A percentile compares a stretch with the other conserved stretches of the same genome.
Evolutionary conservation across 2,113 vertebrate species (phyloP).

Genomic region (Oncorhynchus keta): DNA sequence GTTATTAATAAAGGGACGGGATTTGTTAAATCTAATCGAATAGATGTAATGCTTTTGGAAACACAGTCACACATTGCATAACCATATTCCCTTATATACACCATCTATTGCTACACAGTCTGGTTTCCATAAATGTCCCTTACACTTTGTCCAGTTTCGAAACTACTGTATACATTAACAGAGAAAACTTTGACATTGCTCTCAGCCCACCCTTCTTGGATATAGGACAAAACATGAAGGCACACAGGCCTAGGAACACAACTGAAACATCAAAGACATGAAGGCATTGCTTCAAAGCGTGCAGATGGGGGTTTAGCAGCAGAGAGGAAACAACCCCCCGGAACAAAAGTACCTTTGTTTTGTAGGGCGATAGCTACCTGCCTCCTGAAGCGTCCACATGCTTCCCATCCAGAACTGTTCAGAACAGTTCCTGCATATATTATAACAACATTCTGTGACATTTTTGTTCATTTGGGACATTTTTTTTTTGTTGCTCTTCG

Average conservation of each 20-base stretch:
- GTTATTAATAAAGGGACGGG: slow-evolving; percentile 17
- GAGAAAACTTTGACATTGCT: not conserved
- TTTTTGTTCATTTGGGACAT: too few species aligned
- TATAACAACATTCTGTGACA: too few species aligned
- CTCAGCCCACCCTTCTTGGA: not conserved
- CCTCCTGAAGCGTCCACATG: slow-evolving; percentile 17
- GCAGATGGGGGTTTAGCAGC: not conserved
- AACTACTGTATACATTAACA: not conserved
- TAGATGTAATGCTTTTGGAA: slow-evolving; percentile 22
- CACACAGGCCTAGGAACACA: not conserved
- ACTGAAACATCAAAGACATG: not conserved
- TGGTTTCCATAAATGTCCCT: not conserved
- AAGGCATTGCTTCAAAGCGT: not conserved
- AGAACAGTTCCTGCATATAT: not conserved
- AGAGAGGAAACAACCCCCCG: not conserved
- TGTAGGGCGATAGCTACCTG: slow-evolving; percentile 17
- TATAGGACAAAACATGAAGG: too few species aligned
- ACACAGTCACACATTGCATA: not conserved
- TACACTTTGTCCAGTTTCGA: not conserved
- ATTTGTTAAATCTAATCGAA: slow-evolving; percentile 38
- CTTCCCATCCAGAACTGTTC: too few species aligned
- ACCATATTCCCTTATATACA: not conserved
- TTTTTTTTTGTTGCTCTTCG: too few species aligned
- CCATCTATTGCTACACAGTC: not conserved
- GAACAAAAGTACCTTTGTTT: slow-evolving; percentile 10